A percentile compares a stretch with the other conserved stretches of the same genome.
These are phyloP conservation scores for Oedothorax gibbosus DNA, from an alignment of 1,140 invertebrate species.

Conservation along the genomic window DNA sequence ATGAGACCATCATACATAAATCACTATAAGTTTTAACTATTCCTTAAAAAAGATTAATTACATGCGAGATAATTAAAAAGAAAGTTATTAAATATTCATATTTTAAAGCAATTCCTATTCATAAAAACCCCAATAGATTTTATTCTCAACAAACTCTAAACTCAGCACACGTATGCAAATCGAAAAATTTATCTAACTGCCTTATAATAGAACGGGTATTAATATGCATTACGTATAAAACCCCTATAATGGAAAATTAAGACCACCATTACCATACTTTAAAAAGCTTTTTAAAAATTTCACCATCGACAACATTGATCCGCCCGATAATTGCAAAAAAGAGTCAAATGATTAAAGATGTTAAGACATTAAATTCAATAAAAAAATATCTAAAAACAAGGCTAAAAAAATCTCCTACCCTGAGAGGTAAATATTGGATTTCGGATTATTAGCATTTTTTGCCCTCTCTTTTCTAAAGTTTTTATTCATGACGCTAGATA, in stretches of 20 bases:
- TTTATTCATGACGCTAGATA: slow-evolving; percentile 1
- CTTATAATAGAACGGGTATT: slow-evolving; percentile 18
- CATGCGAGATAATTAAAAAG: too few species aligned
- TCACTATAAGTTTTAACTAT: too few species aligned
- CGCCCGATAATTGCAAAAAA: slow-evolving; percentile 25
- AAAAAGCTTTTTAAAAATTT: not conserved
- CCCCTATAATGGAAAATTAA: slow-evolving; percentile 23
- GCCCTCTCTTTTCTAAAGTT: not conserved
- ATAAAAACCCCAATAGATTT: too few species aligned
- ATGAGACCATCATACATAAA: too few species aligned
- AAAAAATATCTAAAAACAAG: slow-evolving; percentile 14
- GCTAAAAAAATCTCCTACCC: slow-evolving; percentile 15
- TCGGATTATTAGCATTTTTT: slow-evolving; percentile 40
- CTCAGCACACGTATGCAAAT: too few species aligned
- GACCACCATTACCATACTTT: slow-evolving; percentile 10
- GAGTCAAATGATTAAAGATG: slow-evolving; percentile 45
- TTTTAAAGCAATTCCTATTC: too few species aligned
- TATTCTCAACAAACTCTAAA: too few species aligned
- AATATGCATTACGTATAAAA: slow-evolving; percentile 23
- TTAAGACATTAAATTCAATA: slow-evolving; percentile 45
- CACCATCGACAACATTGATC: slow-evolving; percentile 9
- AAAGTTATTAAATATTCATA: too few species aligned
- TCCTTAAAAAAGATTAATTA: too few species aligned
- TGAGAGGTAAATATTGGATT: slow-evolving; percentile 52
- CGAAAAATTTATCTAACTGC: not conserved